phyloP scores from a whole-genome alignment of 2,888 invertebrate species.

The Himalopsyche anomala region DNA sequence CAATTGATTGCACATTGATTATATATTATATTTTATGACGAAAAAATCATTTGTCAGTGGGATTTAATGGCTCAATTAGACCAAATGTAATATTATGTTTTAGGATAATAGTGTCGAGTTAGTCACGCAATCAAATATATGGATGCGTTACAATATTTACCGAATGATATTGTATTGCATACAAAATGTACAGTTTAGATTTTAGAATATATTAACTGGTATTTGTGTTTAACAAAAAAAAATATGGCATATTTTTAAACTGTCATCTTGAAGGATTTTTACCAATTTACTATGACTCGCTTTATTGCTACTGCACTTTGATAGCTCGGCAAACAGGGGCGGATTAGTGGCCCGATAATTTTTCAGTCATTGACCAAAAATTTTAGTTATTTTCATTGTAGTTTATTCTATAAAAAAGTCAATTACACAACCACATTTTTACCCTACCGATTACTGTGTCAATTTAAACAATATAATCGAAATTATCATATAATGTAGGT shows the following conservation, averaged over 20 bases:
- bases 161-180: too few species aligned
- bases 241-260: background rate
- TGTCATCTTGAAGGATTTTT: constrained; percentile 1
- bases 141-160: too few species aligned
- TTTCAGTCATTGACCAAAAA: too few species aligned
- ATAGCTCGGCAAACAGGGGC: background rate
- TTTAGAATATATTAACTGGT: too few species aligned
- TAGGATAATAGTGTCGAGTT: background rate
- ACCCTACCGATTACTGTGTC: too few species aligned
- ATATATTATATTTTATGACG: constrained; percentile 9
- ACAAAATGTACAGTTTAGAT: too few species aligned
- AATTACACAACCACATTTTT: too few species aligned
- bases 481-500: too few species aligned
- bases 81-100: constrained; percentile 6
- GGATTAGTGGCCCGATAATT: too few species aligned
- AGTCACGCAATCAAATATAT: background rate
- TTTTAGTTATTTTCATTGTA: too few species aligned
- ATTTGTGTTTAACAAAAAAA: background rate
- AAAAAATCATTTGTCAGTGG: constrained; percentile 2
- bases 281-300: background rate
- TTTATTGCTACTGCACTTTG: constrained; percentile 10
- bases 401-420: too few species aligned
- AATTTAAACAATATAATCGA: too few species aligned
- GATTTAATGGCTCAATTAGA: constrained; percentile 26
- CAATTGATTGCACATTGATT: background rate